These are phyloP conservation scores for Drosophila ironensis DNA, from an alignment of 1,140 invertebrate species.

Conservation along the genomic window DNA sequence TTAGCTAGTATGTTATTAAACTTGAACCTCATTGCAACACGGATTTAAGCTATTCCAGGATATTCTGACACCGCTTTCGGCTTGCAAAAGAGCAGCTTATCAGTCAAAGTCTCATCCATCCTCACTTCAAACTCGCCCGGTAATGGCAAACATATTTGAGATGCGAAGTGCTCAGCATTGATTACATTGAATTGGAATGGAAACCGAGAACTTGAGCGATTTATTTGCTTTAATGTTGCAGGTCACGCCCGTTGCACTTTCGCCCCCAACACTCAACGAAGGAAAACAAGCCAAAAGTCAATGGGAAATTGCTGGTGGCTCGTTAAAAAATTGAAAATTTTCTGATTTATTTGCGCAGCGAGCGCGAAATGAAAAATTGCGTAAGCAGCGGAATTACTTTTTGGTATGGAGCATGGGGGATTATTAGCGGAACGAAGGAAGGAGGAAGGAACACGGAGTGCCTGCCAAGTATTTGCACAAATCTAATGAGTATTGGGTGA, in stretches of 20 bases:
- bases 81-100: conserved; percentile 24
- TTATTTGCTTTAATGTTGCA: conserved; percentile 69
- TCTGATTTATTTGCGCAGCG: conserved; percentile 71
- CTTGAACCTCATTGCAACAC: conserved; percentile 7
- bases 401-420: not conserved
- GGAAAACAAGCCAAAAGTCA: conserved; percentile 65
- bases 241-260: conserved; percentile 13
- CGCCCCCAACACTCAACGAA: not conserved
- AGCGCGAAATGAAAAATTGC: conserved; percentile 74
- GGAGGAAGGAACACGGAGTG: not conserved
- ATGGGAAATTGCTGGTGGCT: conserved; percentile 47
- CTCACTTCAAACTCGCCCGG: conserved; percentile 3
- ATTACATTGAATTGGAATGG: conserved; percentile 39
- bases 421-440: conserved; percentile 38
- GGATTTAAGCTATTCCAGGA: conserved; percentile 1
- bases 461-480: conserved; percentile 53
- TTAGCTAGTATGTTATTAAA: conserved; percentile 6
- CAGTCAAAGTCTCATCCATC: conserved; percentile 4
- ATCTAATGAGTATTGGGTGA: conserved; percentile 59
- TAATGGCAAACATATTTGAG: conserved; percentile 50
- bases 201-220: conserved; percentile 62
- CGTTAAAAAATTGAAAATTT: conserved; percentile 60
- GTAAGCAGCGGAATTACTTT: conserved; percentile 71
- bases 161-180: conserved; percentile 41
- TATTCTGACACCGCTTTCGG: conserved; percentile 3